phyloP scores from a whole-genome alignment of 2,113 vertebrate genomes.

The Macrotus californicus region DNA sequence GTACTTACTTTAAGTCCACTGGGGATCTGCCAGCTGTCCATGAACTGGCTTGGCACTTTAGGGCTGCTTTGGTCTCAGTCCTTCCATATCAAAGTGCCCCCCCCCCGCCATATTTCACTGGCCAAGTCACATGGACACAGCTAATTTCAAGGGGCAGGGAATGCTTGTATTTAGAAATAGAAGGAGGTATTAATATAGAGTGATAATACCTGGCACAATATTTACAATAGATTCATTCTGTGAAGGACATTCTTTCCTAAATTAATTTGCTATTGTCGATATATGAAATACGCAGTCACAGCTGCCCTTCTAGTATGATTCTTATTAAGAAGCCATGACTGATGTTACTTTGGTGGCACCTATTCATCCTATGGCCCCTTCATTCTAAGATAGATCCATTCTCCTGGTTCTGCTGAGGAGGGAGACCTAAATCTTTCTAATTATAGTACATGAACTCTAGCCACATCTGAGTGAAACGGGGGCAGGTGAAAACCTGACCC shows the following conservation, averaged over 20 bases:
- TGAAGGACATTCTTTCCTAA: neutral
- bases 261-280: neutral
- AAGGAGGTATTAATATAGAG: neutral
- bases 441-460: neutral
- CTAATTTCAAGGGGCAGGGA: neutral
- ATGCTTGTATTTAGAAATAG: neutral
- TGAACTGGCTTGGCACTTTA: neutral
- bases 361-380: neutral
- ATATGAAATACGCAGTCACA: neutral
- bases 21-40: neutral
- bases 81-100: neutral
- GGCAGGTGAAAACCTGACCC: neutral
- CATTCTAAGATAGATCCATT: neutral
- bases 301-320: neutral
- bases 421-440: neutral
- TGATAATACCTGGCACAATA: neutral
- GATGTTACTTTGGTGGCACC: neutral
- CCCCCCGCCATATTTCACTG: neutral
- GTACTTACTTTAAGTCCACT: neutral
- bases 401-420: neutral
- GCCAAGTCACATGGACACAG: neutral
- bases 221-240: neutral
- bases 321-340: neutral
- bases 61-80: neutral
- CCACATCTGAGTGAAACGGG: neutral